phyloP scores from a whole-genome alignment of 2,113 vertebrate genomes.

The Ciconia stormi region DNA sequence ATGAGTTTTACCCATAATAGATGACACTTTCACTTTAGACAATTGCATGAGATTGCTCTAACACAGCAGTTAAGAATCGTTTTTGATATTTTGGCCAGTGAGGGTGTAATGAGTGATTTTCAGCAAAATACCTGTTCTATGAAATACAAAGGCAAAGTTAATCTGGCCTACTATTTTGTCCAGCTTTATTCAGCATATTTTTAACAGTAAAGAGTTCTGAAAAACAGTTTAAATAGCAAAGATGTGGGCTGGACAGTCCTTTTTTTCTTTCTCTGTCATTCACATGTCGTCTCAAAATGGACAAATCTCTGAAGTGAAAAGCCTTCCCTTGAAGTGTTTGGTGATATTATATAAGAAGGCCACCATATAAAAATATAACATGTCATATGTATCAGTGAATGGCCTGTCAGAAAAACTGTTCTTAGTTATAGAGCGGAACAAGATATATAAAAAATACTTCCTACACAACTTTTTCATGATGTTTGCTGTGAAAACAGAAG shows the following conservation, averaged over 20 bases:
- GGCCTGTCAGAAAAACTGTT: background rate
- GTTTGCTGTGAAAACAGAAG: background rate
- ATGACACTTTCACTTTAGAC: background rate
- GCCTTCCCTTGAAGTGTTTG: background rate
- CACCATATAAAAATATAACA: background rate
- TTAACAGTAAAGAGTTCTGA: background rate
- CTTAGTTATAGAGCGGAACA: background rate
- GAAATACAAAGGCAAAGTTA: background rate
- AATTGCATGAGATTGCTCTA: background rate
- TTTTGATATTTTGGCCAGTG: background rate
- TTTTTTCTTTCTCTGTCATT: background rate
- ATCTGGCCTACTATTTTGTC: background rate
- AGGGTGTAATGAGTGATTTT: background rate
- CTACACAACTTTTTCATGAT: background rate
- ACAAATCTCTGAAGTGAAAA: background rate
- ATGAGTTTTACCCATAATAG: background rate
- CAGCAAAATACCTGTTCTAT: background rate
- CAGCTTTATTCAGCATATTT: background rate
- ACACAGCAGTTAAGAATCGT: background rate
- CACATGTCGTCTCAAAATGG: background rate
- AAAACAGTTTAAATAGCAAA: background rate
- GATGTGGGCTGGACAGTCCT: background rate
- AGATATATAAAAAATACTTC: background rate
- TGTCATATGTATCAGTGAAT: background rate
- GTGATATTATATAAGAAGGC: background rate